A percentile compares a stretch with the other conserved stretches of the same genome.
Evolutionary conservation across 2,113 vertebrate genomes (phyloP).

Genomic region (Gorsachius goisagi): DNA sequence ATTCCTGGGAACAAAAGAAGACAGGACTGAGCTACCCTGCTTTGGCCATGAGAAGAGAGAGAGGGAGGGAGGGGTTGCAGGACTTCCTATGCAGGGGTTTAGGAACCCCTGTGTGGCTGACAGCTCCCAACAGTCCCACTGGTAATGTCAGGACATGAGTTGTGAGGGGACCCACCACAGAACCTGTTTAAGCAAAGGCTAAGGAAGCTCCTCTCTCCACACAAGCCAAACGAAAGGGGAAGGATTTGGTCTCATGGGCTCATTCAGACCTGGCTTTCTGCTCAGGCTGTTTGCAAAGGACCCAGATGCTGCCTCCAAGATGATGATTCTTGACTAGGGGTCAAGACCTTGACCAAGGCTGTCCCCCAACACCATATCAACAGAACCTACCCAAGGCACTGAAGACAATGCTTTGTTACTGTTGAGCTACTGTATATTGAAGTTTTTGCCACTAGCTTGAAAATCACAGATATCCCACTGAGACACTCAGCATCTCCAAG

Average conservation of each 20-base stretch:
- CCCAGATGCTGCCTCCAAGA: neutral
- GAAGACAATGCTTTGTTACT: neutral
- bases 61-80: neutral
- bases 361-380: neutral
- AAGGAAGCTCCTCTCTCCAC: neutral
- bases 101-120: neutral
- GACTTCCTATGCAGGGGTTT: neutral
- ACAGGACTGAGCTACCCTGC: neutral
- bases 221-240: neutral
- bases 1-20: conserved; percentile 75
- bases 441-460: neutral
- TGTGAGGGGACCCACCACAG: neutral
- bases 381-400: neutral
- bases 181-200: neutral
- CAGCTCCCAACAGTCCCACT: neutral
- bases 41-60: neutral
- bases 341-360: neutral
- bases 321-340: neutral
- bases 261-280: neutral
- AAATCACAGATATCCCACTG: neutral
- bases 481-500: neutral
- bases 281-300: neutral
- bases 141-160: neutral
- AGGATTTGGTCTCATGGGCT: neutral
- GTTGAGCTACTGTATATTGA: neutral